These are phyloP conservation scores for Petrophora chlorosata DNA, from an alignment of 2,888 invertebrate species.

Conservation along the genomic window DNA sequence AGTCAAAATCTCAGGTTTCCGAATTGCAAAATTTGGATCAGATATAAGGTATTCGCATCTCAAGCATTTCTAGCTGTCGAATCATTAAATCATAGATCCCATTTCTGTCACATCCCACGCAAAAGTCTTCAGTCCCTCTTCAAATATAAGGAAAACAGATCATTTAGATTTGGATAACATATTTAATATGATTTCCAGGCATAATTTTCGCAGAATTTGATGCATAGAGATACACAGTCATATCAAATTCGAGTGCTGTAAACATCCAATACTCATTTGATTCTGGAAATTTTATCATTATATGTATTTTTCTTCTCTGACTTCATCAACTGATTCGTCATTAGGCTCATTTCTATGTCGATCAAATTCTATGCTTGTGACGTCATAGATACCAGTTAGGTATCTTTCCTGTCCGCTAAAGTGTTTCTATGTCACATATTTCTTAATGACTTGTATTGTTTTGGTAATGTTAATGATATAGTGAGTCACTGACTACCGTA, in stretches of 20 bases:
- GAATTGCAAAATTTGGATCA: too few species aligned
- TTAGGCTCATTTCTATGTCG: conserved; percentile 32
- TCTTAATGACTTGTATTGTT: conserved; percentile 40
- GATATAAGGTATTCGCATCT: too few species aligned
- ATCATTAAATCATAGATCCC: too few species aligned
- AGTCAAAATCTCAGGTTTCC: too few species aligned
- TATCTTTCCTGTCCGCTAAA: conserved; percentile 47
- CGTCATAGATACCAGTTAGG: conserved; percentile 47
- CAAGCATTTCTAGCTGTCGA: too few species aligned
- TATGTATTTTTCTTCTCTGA: conserved; percentile 13
- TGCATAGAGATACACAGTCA: too few species aligned
- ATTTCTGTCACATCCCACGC: too few species aligned
- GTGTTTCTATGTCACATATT: conserved; percentile 44
- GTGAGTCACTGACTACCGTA: conserved; percentile 25
- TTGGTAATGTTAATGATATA: conserved; percentile 29
- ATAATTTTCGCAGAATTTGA: too few species aligned
- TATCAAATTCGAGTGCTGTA: conserved; percentile 3
- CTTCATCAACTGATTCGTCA: conserved; percentile 15
- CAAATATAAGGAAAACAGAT: too few species aligned
- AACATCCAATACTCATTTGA: neutral
- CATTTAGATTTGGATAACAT: too few species aligned
- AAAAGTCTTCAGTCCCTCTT: too few species aligned
- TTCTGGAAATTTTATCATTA: conserved; percentile 16
- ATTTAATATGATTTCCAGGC: too few species aligned
- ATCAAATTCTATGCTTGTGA: conserved; percentile 39